Evolutionary conservation across 2,888 invertebrate species (phyloP), one percentile per base, ranked within the genome.

Genomic region (Tryphoninae sp.): DNA sequence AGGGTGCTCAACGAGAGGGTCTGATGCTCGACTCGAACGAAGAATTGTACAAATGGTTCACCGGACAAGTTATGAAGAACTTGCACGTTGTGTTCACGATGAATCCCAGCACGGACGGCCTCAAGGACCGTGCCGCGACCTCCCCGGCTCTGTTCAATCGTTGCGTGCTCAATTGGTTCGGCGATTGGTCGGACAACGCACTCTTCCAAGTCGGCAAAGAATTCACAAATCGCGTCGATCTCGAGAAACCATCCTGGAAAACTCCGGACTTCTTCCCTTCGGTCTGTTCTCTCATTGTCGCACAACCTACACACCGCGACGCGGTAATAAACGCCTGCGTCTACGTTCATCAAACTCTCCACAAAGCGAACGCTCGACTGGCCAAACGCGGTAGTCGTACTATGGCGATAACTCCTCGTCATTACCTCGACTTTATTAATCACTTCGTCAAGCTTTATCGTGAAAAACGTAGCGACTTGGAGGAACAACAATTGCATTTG

Each of bases 81-180:
- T 94, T 99, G 67, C 99, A 99, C 93, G 99, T 99, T 9, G 99
- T 99, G 61, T 99, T 99, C 93, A 99, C 99, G 0, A 99, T 99
- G 99, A 99, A 99, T 93, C 99, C 99, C 8, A 98, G 98, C 0
- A 97, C 98, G 0, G 99, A 99, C 90, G 99, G 99, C 0, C 94
- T 99, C 59, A 99, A 99, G 92, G 99, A 99, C 93, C 95, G 99
- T 83, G 99, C 99, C 0, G 98, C 99, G 9, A 99, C 99, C 0
- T 99, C 99, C 4, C 99, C 99, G 42, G 99, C 99, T 3, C 94
- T 99, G 78, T 99, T 99, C 94, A 99, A 99, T 94, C 95, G 99
- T 92, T 99, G 99, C 92, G 99, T 99, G 11, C 94, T 99, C 87
- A 99, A 99, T 92, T 99, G 99, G 99, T 99, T 99, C 92, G 99